These are phyloP conservation scores for Cricetomys ansorgei DNA, from an alignment of 2,113 vertebrate species.

Conservation along the genomic window DNA sequence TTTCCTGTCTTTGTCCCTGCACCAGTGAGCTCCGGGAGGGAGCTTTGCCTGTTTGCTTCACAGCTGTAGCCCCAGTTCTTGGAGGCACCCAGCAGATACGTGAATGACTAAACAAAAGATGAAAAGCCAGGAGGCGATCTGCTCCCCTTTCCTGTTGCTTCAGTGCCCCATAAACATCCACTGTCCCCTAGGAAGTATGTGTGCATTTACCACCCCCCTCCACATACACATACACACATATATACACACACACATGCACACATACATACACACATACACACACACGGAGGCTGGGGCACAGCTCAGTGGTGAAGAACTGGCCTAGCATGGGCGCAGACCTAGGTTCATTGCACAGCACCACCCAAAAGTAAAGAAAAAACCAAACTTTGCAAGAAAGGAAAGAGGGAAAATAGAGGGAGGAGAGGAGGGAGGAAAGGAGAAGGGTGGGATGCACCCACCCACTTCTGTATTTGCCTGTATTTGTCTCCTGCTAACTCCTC, in stretches of 20 bases:
- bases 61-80: neutral
- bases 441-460: neutral
- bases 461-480: neutral
- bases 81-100: neutral
- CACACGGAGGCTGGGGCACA: neutral
- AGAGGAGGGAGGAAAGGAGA: neutral
- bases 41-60: neutral
- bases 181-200: neutral
- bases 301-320: neutral
- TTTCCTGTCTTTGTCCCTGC: neutral
- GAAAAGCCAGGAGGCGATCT: neutral
- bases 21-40: neutral
- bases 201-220: no score
- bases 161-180: no score
- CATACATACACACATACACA: neutral
- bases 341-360: neutral
- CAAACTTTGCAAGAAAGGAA: neutral
- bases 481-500: neutral
- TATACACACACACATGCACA: no score
- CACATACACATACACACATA: no score
- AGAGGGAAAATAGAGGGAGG: neutral
- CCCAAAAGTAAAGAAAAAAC: neutral
- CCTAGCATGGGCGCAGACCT: neutral
- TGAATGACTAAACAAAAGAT: constrained; percentile 10
- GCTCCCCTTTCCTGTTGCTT: neutral